Base-by-base conservation (phyloP, 2,797 vertebrate genomes). In the Phoeniculus purpureus region DNA sequence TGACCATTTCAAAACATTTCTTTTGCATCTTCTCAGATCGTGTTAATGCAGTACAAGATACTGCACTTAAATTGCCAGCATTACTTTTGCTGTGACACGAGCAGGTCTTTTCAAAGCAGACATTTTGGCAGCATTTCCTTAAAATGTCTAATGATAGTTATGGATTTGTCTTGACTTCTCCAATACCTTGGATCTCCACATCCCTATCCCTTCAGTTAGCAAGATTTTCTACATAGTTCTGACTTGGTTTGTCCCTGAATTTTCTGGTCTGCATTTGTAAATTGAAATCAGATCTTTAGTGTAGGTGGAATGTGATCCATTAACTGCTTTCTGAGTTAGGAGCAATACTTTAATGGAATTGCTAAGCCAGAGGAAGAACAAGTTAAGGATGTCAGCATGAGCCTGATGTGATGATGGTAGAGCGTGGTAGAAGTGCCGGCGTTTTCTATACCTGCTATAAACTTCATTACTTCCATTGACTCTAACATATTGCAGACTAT, bases 381-480 rank as follows among this genome's bases (percentile, higher is more conserved):
- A 88, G 61, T 88, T 85, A 94, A 56, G 56, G 60, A 34, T 74
- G 81, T 65, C 91, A 94, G 92, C 58, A 0, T 65, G 87, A 93
- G 75, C n/a, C 89, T 17, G 1, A 50, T 56, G 51, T 19, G 85
- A 80, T 40, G 74, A 80, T 27, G 65, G 85, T 68, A 74, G 74
- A 88, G 64, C 20, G 6, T 20, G 32, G 67, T 3, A 16, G 45
- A 94, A 70, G 64, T 70, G 45, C 40, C 85, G 89, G 64, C 2
- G 0, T 27, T 76, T 74, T 45, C 85, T 77, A 15, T 80, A 89
- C 77, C 85, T 93, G 75, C 81, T 59, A 52, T 79, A 88, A 92
- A 91, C 74, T 67, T 93, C 90, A 91, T 92, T 86, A 80, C 64
- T 71, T 73, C 81, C 60, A 90, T 54, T 90, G 88, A 93, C 61